These are phyloP conservation scores for Otis tarda DNA, from an alignment of 2,113 vertebrate genomes.

Conservation along the genomic window DNA sequence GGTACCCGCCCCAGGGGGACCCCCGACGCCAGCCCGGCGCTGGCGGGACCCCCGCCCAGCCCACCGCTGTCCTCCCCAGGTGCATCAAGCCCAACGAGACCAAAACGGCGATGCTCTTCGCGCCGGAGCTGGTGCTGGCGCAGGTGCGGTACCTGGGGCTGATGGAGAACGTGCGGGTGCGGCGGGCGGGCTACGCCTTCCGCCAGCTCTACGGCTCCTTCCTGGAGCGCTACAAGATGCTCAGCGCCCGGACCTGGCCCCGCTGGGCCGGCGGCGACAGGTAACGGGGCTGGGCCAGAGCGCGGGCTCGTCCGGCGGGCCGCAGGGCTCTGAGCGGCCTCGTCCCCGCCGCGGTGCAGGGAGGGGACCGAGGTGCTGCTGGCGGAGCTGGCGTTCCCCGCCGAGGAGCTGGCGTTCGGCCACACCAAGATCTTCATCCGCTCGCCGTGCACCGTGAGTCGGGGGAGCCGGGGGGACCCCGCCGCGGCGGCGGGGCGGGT, in stretches of 20 bases:
- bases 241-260: constrained; percentile 75
- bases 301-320: fast-evolving
- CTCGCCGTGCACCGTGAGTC: constrained; percentile 76
- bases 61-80: background rate
- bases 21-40: fast-evolving
- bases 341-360: background rate
- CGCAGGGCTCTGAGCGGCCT: background rate
- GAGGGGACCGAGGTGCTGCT: constrained; percentile 64
- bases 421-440: constrained; percentile 82
- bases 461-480: background rate
- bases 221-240: constrained; percentile 78
- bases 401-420: constrained; percentile 72
- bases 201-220: constrained; percentile 77
- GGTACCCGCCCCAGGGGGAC: background rate
- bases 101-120: constrained; percentile 66
- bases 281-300: background rate
- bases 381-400: constrained; percentile 10
- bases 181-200: constrained; percentile 78
- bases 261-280: constrained; percentile 62
- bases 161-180: constrained; percentile 80
- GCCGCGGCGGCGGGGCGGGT: no score
- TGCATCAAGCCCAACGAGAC: constrained; percentile 82
- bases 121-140: constrained; percentile 55
- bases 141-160: constrained; percentile 80
- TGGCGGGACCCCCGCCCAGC: background rate